Conservation (phyloP, 2,797 vertebrate species). For the Enteromius thamalakanensis region DNA sequence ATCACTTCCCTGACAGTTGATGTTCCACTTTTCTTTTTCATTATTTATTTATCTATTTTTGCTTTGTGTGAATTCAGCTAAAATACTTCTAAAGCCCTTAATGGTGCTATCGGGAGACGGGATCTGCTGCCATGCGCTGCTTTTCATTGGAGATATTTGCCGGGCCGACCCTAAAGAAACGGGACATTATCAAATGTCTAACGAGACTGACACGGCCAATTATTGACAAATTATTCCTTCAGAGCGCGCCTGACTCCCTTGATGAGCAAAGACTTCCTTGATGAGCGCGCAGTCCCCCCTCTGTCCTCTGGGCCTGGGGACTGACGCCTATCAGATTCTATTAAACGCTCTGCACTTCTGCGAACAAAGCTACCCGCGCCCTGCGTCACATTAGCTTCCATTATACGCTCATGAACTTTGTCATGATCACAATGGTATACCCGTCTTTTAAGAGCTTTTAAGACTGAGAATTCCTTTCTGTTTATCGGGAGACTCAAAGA, state of each 20-base stretch:
- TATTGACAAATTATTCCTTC: constrained; percentile 85
- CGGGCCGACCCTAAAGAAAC: constrained; percentile 68
- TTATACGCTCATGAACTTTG: constrained; percentile 78
- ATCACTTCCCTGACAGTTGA: constrained; percentile 81
- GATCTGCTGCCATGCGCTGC: constrained; percentile 82
- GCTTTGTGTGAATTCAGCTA: constrained; percentile 87
- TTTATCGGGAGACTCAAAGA: constrained; percentile 17
- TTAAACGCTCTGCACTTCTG: constrained; percentile 77
- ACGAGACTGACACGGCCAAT: constrained; percentile 81
- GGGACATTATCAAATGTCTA: constrained; percentile 76
- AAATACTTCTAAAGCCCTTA: constrained; percentile 85
- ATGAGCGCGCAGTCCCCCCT: constrained; percentile 64
- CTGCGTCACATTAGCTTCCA: constrained; percentile 73
- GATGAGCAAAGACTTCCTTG: constrained; percentile 66
- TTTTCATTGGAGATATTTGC: constrained; percentile 72
- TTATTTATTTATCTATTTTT: constrained; percentile 86
- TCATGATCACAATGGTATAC: constrained; percentile 70
- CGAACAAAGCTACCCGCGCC: constrained; percentile 73
- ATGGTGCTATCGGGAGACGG: constrained; percentile 74
- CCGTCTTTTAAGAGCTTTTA: constrained; percentile 63
- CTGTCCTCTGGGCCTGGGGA: constrained; percentile 71
- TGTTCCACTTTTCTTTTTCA: constrained; percentile 80
- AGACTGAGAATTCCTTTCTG: constrained; percentile 39
- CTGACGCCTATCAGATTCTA: constrained; percentile 81
- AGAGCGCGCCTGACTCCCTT: constrained; percentile 57